Base-by-base conservation (phyloP, 2,888 invertebrate species). In the Apodemia mormo region DNA sequence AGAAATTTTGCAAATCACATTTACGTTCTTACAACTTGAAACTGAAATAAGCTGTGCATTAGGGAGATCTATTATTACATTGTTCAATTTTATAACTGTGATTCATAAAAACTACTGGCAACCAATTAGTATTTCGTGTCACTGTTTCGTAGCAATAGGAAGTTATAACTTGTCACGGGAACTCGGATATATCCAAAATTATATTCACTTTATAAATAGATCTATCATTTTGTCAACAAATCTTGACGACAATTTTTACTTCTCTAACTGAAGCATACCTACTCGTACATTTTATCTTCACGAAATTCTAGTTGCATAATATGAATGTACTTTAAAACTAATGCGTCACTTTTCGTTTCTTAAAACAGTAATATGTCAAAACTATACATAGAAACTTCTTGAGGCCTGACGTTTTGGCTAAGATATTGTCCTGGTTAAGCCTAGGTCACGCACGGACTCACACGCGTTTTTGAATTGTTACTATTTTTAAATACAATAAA, bases 51-150 rank as follows among this genome's bases (percentile, higher is more conserved):
- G n/a, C 52, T 52, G 52, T 52, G 52, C 52, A 2, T 52, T 52
- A 52, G n/a, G n/a, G 52, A 52, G 52, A 52, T 52, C 79, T 86
- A 84, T 87, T 88, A 85, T 85, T 82, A 78, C 76, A 33, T 61
- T 61, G 61, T 37, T 61, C 61, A 61, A 37, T 37, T 37, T 61
- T 14, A 61, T 61, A 61, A 61, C 33, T 37, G 58, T 61, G 37
- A 14, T 37, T 37, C 61, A 61, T 61, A 7, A 14, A 30, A 61
- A 14, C 37, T 33, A 37, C 61, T 52, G 52, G 52, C 33, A 14
- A 61, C 37, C 61, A 61, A 61, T 61, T 33, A 22, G 22, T 22
- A 22, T 22, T 22, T 22, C 33, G 33, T 61, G 61, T 61, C 61
- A 7, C 14, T 7, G 37, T 61, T 37, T 33, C 61, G 30, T 8